Evolutionary conservation across 2,113 vertebrate species (phyloP).

Genomic region (Myiozetetes cayanensis): DNA sequence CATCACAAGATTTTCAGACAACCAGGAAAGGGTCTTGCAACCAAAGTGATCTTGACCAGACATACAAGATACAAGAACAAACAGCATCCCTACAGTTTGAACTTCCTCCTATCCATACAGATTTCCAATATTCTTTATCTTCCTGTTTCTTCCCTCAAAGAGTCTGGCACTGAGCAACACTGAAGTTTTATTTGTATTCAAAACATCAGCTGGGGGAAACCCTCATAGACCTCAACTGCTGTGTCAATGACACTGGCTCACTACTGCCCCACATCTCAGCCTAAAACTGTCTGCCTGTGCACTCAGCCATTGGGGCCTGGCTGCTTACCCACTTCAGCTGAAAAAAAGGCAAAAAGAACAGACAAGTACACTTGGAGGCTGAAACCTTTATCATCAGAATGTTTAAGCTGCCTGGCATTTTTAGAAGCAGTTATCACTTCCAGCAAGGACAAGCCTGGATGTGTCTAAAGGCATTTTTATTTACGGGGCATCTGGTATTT

Average conservation of each 20-base stretch:
- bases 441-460: not conserved
- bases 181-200: not conserved
- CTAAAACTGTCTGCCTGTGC: not conserved
- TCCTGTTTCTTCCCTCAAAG: not conserved
- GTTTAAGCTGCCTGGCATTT: not conserved
- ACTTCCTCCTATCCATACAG: not conserved
- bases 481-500: slow-evolving; percentile 26
- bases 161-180: not conserved
- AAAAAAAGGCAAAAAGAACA: not conserved
- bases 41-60: not conserved
- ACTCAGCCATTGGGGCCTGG: not conserved
- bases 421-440: slow-evolving; percentile 27
- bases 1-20: not conserved
- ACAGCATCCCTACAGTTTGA: not conserved
- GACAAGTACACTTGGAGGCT: not conserved
- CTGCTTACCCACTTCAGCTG: not conserved
- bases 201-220: not conserved
- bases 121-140: not conserved
- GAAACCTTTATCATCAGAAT: not conserved
- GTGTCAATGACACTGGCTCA: not conserved
- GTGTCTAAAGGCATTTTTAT: slow-evolving; percentile 16
- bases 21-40: not conserved
- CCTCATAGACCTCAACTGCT: not conserved
- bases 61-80: not conserved
- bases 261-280: not conserved